A percentile compares a stretch with the other conserved stretches of the same genome.
Evolutionary conservation across 2,113 vertebrate species (phyloP).

Genomic region (Romanogobio albipinnatus): DNA sequence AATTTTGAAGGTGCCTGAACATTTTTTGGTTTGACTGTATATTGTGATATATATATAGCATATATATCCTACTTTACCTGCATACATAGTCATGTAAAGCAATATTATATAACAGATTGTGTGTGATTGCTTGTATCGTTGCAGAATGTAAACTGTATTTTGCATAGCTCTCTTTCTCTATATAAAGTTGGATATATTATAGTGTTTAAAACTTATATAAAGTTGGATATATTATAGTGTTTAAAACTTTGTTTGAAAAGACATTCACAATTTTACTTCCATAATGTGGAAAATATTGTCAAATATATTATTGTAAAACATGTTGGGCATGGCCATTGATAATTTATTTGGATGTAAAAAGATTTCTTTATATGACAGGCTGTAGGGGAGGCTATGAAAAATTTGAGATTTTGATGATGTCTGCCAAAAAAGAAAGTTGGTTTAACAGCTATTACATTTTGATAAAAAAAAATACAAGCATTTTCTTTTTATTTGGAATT

Average conservation of each 20-base stretch:
- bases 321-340: too few relatives aligned
- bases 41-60: background rate
- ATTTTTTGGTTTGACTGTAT: too few relatives aligned
- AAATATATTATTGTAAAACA: background rate
- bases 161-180: too few relatives aligned
- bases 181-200: too few relatives aligned
- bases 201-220: background rate
- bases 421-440: too few relatives aligned
- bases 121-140: background rate
- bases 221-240: too few relatives aligned
- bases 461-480: background rate
- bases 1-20: too few relatives aligned
- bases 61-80: background rate
- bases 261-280: background rate
- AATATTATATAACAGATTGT: background rate
- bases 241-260: background rate
- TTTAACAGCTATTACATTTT: background rate
- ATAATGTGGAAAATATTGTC: background rate
- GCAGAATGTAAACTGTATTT: background rate
- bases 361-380: too few relatives aligned
- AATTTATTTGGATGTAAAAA: too few relatives aligned
- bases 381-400: too few relatives aligned
- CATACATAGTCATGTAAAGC: background rate
- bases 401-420: too few relatives aligned
- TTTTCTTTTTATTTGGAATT: background rate